Base-by-base conservation (phyloP, 2,113 vertebrate species). In the Eulemur rufifrons region DNA sequence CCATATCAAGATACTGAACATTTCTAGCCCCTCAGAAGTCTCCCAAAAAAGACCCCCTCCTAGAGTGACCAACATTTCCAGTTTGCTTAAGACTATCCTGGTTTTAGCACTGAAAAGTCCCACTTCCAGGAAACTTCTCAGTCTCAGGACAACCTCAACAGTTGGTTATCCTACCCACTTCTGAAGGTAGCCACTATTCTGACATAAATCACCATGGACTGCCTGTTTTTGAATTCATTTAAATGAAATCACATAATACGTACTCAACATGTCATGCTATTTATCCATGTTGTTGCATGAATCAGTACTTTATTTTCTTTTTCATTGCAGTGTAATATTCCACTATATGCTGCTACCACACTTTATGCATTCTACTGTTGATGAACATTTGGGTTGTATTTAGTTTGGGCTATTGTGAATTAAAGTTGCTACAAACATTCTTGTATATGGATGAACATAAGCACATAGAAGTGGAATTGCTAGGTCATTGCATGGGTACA, bases 221-320 rank as follows among this genome's bases (percentile, higher is more conserved):
- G 32, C 29, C 54, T 83, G 3, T 21, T 89, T 96, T 91, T 86
- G n/a, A 94, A 68, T 81, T 59, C 10, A 87, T 82, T 95, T 83
- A 90, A 93, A 77, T 71, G 45, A 32, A 82, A 89, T 82, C 29
- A 29, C 45, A 82, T 25, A 17, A 27, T 83, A 78, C 12, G 6
- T 87, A 82, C 7, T 80, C 63, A 83, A 42, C 27, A 23, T 50
- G 15, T 34, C 15, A 8, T 56, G 27, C 64, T 76, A 81, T 68
- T 54, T 86, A 83, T 80, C 47, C 37, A 86, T 34, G 6, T 23
- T 66, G 77, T 39, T 83, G 7, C 45, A 47, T 32, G 9, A 42
- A 87, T 84, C 81, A 45, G n/a, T 73, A 50, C 34, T 47, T 86
- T 21, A 3, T 54, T 80, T 89, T 69, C 45, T 74, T 91, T 95